A percentile compares a stretch with the other conserved stretches of the same genome.
Evolutionary conservation across 92 coral and sea anemone species (phyloP).

Genomic region (Porites divaricata): DNA sequence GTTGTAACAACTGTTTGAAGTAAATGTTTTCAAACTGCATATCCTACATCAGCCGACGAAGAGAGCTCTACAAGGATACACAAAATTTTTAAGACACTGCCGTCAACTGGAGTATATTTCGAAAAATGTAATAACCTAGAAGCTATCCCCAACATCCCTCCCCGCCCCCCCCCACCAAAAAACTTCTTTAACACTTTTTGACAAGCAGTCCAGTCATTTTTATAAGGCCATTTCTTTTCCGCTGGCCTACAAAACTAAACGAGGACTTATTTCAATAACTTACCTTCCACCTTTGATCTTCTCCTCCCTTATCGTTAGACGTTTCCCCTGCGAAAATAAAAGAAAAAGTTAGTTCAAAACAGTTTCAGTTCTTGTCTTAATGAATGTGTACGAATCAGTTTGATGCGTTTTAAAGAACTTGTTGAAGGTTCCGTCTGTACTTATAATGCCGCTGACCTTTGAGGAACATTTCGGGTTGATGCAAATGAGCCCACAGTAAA

Average conservation of each 20-base stretch:
- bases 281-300: slow-evolving; percentile 19
- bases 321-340: background rate
- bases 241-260: background rate
- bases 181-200: no score
- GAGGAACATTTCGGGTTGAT: slow-evolving; percentile 60
- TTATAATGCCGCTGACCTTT: slow-evolving; percentile 24
- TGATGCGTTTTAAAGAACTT: no score
- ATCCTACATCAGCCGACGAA: no score
- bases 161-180: background rate
- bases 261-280: background rate
- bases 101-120: background rate
- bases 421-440: background rate
- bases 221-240: background rate
- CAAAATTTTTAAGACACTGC: no score
- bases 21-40: no score
- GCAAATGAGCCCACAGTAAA: slow-evolving; percentile 77
- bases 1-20: no score
- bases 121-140: no score
- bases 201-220: background rate
- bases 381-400: no score
- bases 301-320: slow-evolving; percentile 3
- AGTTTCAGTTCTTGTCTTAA: no score
- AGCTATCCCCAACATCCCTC: background rate
- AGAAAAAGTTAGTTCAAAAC: no score
- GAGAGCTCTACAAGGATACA: no score